A percentile compares a stretch with the other conserved stretches of the same genome.
phyloP scores from a whole-genome alignment of 2,797 vertebrate genomes.

The Ptychadena robeensis region DNA sequence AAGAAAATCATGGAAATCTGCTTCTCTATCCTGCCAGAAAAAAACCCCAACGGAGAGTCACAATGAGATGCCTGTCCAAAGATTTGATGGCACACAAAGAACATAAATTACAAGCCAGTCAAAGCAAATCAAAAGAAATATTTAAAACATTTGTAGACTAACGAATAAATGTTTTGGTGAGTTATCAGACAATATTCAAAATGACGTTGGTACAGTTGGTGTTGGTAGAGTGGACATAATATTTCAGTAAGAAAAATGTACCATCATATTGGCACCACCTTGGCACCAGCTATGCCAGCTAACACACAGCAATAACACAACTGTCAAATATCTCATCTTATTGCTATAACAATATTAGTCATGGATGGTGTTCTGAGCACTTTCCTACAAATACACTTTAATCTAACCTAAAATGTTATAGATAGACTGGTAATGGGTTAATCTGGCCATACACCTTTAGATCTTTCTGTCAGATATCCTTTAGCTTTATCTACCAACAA shows the following conservation, averaged over 20 bases:
- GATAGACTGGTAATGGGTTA: no score
- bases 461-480: no score
- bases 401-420: no score
- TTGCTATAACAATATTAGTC: background rate
- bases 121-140: background rate
- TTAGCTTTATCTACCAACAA: no score
- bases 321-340: background rate
- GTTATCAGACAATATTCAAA: background rate
- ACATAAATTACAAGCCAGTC: background rate
- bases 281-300: background rate
- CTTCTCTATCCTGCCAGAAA: background rate
- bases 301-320: background rate
- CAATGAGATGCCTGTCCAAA: background rate
- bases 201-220: no score
- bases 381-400: no score
- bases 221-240: no score
- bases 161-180: background rate
- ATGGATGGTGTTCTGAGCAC: no score
- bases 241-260: background rate
- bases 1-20: background rate
- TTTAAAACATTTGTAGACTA: background rate
- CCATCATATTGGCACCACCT: background rate
- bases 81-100: background rate
- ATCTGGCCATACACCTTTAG: no score
- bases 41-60: background rate